These are phyloP conservation scores for Periparus ater DNA, from an alignment of 2,797 vertebrate species.

Conservation along the genomic window DNA sequence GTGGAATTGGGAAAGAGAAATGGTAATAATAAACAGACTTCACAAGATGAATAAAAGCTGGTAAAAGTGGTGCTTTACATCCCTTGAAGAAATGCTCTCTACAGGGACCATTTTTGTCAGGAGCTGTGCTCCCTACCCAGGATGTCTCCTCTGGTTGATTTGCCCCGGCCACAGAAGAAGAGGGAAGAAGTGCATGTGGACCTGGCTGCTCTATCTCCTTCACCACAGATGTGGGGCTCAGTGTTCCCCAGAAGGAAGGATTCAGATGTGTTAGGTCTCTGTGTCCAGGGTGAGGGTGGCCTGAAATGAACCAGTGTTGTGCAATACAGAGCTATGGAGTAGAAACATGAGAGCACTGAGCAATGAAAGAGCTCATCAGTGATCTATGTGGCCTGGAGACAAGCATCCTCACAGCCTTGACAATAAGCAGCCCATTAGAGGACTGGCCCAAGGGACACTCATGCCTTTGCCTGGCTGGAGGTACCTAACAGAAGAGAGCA, in stretches of 20 bases:
- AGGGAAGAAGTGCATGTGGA: not conserved
- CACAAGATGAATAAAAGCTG: not conserved
- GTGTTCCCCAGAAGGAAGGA: not conserved
- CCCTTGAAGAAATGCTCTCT: not conserved
- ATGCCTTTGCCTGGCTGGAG: not conserved
- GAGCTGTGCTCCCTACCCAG: not conserved
- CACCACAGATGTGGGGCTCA: not conserved
- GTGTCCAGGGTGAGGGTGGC: not conserved
- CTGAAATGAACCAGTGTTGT: not conserved
- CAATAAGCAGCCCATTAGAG: fast-evolving
- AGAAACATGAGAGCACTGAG: not conserved
- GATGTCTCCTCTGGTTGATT: not conserved
- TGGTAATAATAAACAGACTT: not conserved
- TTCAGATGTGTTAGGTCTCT: not conserved
- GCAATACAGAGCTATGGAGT: not conserved
- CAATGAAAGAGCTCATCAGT: not conserved
- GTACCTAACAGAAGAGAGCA: not conserved
- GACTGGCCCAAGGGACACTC: not conserved
- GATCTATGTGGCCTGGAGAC: not conserved
- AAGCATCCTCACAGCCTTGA: not conserved
- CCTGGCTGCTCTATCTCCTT: not conserved
- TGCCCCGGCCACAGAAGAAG: not conserved
- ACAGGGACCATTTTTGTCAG: not conserved
- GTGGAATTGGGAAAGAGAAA: not conserved
- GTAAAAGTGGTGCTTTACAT: not conserved